Base-by-base conservation (phyloP, 2,888 invertebrate species). In the Microctonus brassicae region DNA sequence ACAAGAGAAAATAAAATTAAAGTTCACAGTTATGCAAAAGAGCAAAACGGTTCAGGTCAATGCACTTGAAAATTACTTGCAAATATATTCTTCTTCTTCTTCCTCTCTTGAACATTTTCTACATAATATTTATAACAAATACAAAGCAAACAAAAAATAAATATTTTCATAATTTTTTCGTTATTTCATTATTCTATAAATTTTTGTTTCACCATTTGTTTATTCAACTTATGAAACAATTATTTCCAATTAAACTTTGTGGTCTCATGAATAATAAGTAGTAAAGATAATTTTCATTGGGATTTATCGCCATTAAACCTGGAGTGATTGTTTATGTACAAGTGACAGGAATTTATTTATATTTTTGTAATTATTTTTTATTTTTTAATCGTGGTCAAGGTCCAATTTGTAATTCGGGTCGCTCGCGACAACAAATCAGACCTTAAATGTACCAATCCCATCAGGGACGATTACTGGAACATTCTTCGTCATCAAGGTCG, bases 371-470 rank as follows among this genome's bases (percentile, higher is more conserved):
- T 29, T 29, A 5, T 29, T 29, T 29, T 29, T 29, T 29, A 29
- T 60, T 33, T 20, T 20, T 36, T 2, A 57, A 83, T 81, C 77
- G 80, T 83, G 84, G 82, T 83, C 85, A 85, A 83, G 85, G 85
- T 79, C 76, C 53, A 42, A 47, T n/a, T 34, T 34, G 73, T 77
- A 47, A 82, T 82, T 76, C 75, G 78, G 79, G 82, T 79, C 81
- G 77, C 22, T 67, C 71, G 61, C 69, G n/a, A 66, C 47, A 68
- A 74, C 57, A 57, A 73, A 65, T 67, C 76, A 60, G 69, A 76
- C 82, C 79, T 82, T 81, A 81, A 82, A 81, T 79, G 81, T 79
- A 34, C 47, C 52, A 52, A 47, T 34, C 17, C 69, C 77, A n/a
- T n/a, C n/a, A 79, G 78, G 80, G 81, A 73, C 78, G 73, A 67